Base-by-base conservation (phyloP, 2,888 invertebrate species). In the Tiliacea aurago region DNA sequence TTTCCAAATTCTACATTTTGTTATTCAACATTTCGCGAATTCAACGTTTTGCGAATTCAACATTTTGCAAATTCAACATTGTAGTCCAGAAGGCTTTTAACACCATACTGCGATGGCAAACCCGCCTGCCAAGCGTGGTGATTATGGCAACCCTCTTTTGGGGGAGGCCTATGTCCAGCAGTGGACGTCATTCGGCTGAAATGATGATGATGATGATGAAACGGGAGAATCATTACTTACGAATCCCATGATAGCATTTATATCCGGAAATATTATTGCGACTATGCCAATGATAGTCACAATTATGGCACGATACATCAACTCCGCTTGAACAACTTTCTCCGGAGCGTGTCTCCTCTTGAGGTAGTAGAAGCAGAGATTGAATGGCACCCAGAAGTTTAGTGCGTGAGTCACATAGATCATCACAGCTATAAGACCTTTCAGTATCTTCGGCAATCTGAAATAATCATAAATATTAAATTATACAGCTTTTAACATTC, bases 371-470 rank as follows among this genome's bases (percentile, higher is more conserved):
- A 92, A 95, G 33, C 86, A 84, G 0, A 94, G 81, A 55, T 93
- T 90, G 81, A 96, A 96, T 0, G 95, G 95, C 4, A 92, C 92
- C 91, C 91, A 95, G 78, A 92, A 95, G 70, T 95, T 95, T 0
- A 95, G 61, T 0, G 93, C 94, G 53, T 94, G 94, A 0, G 95
- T 95, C 0, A 94, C 85, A 71, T 91, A 94, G 10, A 95, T 91
- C 95, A 95, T 95, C 0, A 91, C 0, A 0, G 90, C 91, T 1
- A 95, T 93, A 0, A 86, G 65, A 0, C 79, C 92, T 83, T 95
- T 95, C 5, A 95, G 68, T 2, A 93, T 33, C 64, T 90, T 93
- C 3, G 93, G 91, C 0, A 88, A 47, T 0, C 95, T 95, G 90
- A 51, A 91, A 92, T 18, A 11, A 64, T 63, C 5, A 51, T 6